Percentiles rank a stretch among this genome's conserved stretches.
Evolutionary conservation across 2,113 vertebrate species (phyloP).

Genomic region (Xiphophorus couchianus): DNA sequence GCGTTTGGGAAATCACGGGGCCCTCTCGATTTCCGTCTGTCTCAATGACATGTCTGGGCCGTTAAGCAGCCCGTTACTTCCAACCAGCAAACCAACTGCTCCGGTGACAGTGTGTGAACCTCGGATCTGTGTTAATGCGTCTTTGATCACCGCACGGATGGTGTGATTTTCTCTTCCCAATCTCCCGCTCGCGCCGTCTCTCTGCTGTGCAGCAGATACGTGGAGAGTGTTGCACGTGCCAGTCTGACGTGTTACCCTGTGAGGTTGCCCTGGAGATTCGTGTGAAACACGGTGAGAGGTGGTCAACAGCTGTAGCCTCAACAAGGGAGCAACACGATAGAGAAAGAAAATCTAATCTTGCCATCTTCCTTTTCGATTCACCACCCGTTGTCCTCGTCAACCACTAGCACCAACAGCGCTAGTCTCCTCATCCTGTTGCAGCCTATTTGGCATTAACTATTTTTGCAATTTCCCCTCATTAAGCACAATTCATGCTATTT

Average conservation of each 20-base stretch:
- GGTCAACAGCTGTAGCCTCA: slow-evolving; percentile 56
- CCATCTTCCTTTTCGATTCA: slow-evolving; percentile 51
- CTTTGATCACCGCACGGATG: background rate
- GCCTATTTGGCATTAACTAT: slow-evolving; percentile 1
- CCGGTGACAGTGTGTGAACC: background rate
- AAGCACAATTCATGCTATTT: background rate
- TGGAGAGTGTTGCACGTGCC: slow-evolving; percentile 39
- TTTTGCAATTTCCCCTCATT: background rate
- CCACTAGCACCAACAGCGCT: slow-evolving; percentile 14
- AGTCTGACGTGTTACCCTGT: slow-evolving; percentile 56
- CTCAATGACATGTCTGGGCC: slow-evolving; percentile 10
- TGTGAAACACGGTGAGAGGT: slow-evolving; percentile 37
- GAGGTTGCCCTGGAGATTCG: slow-evolving; percentile 56
- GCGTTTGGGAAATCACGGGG: slow-evolving; percentile 5
- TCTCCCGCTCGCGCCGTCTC: background rate
- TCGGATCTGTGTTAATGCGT: background rate
- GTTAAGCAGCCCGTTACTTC: background rate
- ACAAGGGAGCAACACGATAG: slow-evolving; percentile 46
- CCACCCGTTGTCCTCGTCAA: slow-evolving; percentile 56
- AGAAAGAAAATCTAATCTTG: slow-evolving; percentile 50
- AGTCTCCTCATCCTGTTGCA: slow-evolving; percentile 14
- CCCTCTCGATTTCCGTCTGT: slow-evolving; percentile 9
- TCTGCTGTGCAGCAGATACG: slow-evolving; percentile 40
- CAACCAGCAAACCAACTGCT: background rate
- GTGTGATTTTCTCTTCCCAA: slow-evolving; percentile 2